These are phyloP conservation scores for Cheilosia impressa DNA, from an alignment of 2,888 invertebrate species.

Conservation along the genomic window DNA sequence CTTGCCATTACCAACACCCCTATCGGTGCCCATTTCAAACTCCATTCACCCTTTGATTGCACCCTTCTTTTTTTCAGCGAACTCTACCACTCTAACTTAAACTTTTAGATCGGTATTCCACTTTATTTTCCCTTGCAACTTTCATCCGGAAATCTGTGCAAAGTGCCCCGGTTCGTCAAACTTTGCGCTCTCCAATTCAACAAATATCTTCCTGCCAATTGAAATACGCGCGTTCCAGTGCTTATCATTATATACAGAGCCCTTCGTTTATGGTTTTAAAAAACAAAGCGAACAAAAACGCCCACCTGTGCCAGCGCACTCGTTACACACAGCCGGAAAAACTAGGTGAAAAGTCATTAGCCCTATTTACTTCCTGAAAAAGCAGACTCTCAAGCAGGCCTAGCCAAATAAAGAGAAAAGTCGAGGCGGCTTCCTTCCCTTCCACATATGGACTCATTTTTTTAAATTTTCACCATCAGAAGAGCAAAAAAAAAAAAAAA, in stretches of 20 bases:
- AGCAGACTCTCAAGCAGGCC: slow-evolving; percentile 10
- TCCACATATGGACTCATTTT: not conserved
- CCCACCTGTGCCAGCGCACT: not conserved
- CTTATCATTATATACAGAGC: not conserved
- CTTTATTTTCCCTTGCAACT: not conserved
- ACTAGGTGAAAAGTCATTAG: slow-evolving; percentile 67
- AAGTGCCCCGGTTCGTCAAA: slow-evolving; percentile 45
- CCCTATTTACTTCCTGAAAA: slow-evolving; percentile 63
- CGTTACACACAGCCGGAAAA: slow-evolving; percentile 38
- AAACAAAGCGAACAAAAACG: not conserved
- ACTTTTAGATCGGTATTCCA: not conserved
- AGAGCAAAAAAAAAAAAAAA: not conserved
- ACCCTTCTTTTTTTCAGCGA: not conserved
- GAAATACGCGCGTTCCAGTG: slow-evolving; percentile 18
- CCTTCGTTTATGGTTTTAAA: not conserved
- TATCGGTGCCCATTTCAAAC: not conserved
- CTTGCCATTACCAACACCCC: not conserved
- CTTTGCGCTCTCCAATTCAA: slow-evolving; percentile 29
- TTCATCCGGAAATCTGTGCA: slow-evolving; percentile 49
- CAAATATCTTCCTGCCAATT: slow-evolving; percentile 33
- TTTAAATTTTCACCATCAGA: slow-evolving; percentile 22
- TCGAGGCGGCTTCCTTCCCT: not conserved
- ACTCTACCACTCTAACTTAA: not conserved
- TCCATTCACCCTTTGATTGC: not conserved
- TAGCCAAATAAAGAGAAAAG: slow-evolving; percentile 9